Conservation (phyloP, 2,113 vertebrate species). For the Poecile atricapillus region DNA sequence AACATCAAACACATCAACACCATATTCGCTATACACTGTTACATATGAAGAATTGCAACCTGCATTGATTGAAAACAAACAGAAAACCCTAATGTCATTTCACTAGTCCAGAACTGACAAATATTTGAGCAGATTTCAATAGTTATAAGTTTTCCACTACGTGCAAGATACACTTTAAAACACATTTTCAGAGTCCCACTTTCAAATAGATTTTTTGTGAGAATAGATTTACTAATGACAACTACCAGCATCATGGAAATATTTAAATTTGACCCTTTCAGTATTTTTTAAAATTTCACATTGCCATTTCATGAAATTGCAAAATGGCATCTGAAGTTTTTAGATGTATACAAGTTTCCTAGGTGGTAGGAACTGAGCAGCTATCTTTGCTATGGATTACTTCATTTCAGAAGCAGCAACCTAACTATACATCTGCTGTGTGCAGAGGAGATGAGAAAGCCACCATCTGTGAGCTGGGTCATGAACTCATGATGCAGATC, state of each 20-base stretch:
- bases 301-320: background rate
- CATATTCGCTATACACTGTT: constrained; percentile 94
- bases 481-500: background rate
- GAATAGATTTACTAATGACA: background rate
- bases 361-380: background rate
- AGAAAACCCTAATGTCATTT: background rate
- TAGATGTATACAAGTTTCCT: background rate
- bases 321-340: background rate
- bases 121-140: background rate
- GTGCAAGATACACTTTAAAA: background rate
- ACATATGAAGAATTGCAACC: constrained; percentile 89
- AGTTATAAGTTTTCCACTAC: background rate
- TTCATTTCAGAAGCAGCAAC: background rate
- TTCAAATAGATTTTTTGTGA: background rate
- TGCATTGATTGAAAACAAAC: constrained; percentile 55
- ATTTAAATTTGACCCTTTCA: background rate
- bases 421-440: background rate
- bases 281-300: background rate
- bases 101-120: background rate
- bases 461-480: constrained; percentile 41
- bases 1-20: constrained; percentile 92
- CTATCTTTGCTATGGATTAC: background rate
- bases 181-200: background rate
- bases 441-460: background rate
- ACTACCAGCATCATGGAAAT: background rate